phyloP scores from a whole-genome alignment of 1,140 invertebrate genomes.

The Micrasema minimum region DNA sequence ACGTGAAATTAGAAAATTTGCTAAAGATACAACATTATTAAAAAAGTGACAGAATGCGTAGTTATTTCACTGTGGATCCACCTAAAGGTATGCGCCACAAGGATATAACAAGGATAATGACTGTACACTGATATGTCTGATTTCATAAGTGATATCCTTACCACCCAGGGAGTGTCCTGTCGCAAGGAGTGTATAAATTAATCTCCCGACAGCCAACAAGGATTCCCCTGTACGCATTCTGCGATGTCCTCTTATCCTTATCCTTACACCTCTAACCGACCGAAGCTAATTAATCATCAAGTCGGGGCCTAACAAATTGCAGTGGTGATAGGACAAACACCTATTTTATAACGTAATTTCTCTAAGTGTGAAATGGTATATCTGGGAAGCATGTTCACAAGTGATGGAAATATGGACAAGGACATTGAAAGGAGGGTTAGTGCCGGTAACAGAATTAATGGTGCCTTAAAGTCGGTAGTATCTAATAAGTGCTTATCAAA shows the following conservation, averaged over 20 bases:
- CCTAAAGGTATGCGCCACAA: neutral
- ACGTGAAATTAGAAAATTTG: neutral
- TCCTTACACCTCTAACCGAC: constrained; percentile 2
- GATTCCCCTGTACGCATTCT: constrained; percentile 7
- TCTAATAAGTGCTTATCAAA: no score
- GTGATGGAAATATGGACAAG: no score
- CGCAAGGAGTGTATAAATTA: constrained; percentile 50
- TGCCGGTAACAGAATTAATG: no score
- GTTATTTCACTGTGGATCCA: neutral
- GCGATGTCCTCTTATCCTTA: neutral
- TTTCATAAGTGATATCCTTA: constrained; percentile 26
- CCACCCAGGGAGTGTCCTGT: constrained; percentile 48
- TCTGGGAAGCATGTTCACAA: no score
- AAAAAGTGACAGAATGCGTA: neutral
- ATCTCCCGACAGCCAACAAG: constrained; percentile 45
- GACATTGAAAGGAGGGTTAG: no score
- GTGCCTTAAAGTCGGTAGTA: no score
- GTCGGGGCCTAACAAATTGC: neutral
- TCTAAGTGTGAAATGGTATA: neutral
- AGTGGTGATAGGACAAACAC: neutral
- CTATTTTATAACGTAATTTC: neutral
- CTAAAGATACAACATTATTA: neutral
- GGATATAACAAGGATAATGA: no score
- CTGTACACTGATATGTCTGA: no score
- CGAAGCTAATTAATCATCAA: constrained; percentile 1